These are phyloP conservation scores for Mystacides longicornis DNA, from an alignment of 2,888 invertebrate species.

Conservation along the genomic window DNA sequence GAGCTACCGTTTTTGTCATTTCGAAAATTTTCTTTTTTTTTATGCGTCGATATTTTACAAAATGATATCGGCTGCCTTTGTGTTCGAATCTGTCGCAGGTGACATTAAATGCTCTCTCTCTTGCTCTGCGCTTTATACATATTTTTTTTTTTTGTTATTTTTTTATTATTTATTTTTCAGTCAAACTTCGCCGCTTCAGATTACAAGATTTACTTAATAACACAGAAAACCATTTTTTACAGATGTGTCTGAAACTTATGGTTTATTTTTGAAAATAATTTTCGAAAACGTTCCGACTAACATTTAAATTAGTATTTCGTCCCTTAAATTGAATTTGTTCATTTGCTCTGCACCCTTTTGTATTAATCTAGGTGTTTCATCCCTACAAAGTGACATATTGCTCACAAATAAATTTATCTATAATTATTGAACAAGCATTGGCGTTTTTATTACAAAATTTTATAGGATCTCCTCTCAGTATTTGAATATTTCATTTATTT, in stretches of 20 bases:
- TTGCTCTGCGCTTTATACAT: no score
- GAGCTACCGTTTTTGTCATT: conserved; percentile 19
- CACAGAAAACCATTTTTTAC: not conserved
- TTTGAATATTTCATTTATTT: no score
- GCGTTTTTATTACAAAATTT: no score
- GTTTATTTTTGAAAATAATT: conserved; percentile 1
- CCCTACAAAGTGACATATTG: no score
- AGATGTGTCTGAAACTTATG: not conserved
- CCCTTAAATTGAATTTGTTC: not conserved
- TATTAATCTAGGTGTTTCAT: no score
- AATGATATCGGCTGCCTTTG: conserved; percentile 22
- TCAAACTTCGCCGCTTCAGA: conserved; percentile 7
- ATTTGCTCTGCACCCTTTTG: no score
- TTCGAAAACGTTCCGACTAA: not conserved
- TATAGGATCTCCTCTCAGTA: no score
- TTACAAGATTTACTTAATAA: conserved; percentile 16
- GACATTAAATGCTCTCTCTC: conserved; percentile 25
- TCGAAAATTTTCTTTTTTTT: conserved; percentile 19
- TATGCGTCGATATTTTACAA: conserved; percentile 24
- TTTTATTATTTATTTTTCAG: conserved; percentile 18
- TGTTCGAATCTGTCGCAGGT: conserved; percentile 22
- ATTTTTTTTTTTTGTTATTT: conserved; percentile 15
- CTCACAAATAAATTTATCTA: no score
- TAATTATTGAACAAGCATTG: no score
- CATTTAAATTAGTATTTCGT: not conserved